Conservation (phyloP, 2,797 vertebrate genomes). For the Chaenodraco wilsoni region DNA sequence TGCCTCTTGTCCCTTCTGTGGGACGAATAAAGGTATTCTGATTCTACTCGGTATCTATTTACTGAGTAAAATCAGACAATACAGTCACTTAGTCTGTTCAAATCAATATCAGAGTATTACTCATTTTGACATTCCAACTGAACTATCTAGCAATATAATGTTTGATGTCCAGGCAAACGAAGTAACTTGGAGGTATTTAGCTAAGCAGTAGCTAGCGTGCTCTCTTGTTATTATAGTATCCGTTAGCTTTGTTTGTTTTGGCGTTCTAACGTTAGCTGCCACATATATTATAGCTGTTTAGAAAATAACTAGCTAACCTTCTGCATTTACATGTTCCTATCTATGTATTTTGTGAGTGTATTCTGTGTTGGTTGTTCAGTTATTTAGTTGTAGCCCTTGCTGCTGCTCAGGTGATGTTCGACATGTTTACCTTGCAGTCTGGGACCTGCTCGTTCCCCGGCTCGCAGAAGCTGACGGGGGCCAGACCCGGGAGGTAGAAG, state of each 20-base stretch:
- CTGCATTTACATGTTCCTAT: not conserved
- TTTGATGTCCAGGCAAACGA: not conserved
- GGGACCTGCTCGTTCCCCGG: conserved; percentile 57
- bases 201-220: not conserved
- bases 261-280: not conserved
- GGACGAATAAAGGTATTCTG: too few relatives aligned
- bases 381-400: not conserved
- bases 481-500: conserved; percentile 92
- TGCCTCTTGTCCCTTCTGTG: too few relatives aligned
- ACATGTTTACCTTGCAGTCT: conserved; percentile 76
- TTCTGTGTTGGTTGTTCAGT: too few relatives aligned
- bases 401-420: not conserved
- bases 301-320: not conserved
- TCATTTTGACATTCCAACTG: not conserved
- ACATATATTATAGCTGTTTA: not conserved
- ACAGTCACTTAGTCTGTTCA: not conserved
- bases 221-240: not conserved
- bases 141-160: not conserved
- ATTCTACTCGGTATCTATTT: too few relatives aligned
- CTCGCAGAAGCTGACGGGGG: conserved; percentile 92
- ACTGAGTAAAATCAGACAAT: too few relatives aligned
- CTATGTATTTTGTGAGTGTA: accelerated
- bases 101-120: not conserved
- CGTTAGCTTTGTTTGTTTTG: conserved; percentile 8
- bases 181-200: not conserved